Evolutionary conservation across 2,797 vertebrate genomes (phyloP).

Genomic region (Peromyscus nudipes): DNA sequence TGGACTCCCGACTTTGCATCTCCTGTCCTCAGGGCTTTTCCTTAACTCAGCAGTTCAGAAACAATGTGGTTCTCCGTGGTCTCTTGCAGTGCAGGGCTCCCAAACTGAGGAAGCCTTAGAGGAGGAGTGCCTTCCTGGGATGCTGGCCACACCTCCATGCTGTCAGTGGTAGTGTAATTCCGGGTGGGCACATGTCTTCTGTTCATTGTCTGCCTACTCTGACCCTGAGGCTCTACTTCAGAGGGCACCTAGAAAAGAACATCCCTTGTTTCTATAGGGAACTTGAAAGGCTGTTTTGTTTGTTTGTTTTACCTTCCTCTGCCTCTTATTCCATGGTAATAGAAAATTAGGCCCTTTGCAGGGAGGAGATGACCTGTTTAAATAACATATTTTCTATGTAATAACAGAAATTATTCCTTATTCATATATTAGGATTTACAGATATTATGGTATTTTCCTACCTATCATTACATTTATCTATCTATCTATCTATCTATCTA

Average conservation of each 20-base stretch:
- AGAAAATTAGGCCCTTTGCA: neutral
- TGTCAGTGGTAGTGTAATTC: neutral
- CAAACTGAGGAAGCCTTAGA: neutral
- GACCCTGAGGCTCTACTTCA: neutral
- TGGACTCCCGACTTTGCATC: neutral
- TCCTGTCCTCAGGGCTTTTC: neutral
- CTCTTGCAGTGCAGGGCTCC: neutral
- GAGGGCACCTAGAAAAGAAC: constrained; percentile 1
- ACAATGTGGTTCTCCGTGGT: neutral
- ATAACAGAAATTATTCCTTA: constrained; percentile 19
- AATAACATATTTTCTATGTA: constrained; percentile 50
- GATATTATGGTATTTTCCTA: neutral
- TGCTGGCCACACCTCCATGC: neutral
- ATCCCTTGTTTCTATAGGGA: neutral
- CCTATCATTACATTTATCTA: neutral
- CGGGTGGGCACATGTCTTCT: neutral
- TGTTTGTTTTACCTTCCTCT: neutral
- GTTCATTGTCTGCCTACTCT: neutral
- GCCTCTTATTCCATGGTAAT: constrained; percentile 7
- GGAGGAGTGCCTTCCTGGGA: neutral
- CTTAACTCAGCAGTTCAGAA: neutral
- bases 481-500: neutral
- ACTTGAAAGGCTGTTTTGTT: neutral
- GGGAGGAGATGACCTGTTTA: neutral
- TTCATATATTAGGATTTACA: constrained; percentile 37